Evolutionary conservation across 1,140 invertebrate genomes (phyloP).

Genomic region (Wasmannia auropunctata): DNA sequence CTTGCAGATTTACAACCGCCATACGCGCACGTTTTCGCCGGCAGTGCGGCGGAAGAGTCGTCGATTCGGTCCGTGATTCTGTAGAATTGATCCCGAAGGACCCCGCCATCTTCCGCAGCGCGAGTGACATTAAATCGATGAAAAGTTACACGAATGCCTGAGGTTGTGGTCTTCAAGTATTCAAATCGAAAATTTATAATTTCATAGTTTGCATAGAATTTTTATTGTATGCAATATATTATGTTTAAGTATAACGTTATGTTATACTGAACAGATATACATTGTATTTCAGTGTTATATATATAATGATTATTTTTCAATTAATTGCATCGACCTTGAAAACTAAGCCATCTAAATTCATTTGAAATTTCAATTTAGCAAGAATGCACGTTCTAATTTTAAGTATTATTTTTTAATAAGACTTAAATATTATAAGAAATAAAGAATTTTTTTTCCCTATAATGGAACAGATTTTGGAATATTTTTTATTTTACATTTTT

Average conservation of each 20-base stretch:
- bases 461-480: background rate
- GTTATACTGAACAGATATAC: background rate
- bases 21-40: background rate
- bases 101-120: background rate
- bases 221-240: background rate
- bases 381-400: background rate
- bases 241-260: background rate
- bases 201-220: background rate
- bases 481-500: no score
- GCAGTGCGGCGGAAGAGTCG: background rate
- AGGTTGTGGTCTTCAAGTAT: background rate
- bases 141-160: background rate
- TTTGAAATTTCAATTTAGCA: background rate
- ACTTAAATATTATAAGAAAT: background rate
- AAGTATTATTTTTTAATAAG: background rate
- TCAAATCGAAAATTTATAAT: background rate
- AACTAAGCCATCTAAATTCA: background rate
- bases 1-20: slow-evolving; percentile 34
- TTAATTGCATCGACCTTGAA: background rate
- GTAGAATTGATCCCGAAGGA: slow-evolving; percentile 2
- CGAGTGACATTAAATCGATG: background rate
- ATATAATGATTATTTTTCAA: background rate
- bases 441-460: background rate
- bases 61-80: background rate
- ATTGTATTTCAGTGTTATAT: background rate